Evolutionary conservation across 2,888 invertebrate species (phyloP).

Genomic region (Lithophane socia): DNA sequence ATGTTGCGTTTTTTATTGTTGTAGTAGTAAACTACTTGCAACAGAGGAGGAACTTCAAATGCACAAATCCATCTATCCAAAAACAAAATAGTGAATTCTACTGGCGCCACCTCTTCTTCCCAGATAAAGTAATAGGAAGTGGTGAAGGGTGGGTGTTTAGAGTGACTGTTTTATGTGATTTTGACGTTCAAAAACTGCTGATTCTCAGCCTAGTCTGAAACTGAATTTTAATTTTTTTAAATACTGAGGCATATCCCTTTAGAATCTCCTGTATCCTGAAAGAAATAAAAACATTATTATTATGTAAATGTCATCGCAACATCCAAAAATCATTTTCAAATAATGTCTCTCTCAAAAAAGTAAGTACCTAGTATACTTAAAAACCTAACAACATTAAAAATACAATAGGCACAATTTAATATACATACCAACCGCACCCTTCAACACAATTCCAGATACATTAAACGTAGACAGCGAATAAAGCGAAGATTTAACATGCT

Average conservation of each 20-base stretch:
- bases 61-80: neutral
- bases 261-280: neutral
- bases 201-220: neutral
- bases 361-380: neutral
- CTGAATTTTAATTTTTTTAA: too few species aligned
- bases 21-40: neutral
- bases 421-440: conserved; percentile 3
- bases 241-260: neutral
- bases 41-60: neutral
- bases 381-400: neutral
- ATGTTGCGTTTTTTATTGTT: neutral
- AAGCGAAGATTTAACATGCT: conserved; percentile 53
- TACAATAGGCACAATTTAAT: conserved; percentile 29
- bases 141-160: neutral
- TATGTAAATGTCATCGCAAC: neutral
- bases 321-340: neutral
- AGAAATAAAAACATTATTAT: neutral
- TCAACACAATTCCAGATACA: conserved; percentile 35
- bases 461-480: conserved; percentile 47
- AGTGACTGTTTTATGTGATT: neutral
- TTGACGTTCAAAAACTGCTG: neutral
- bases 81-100: neutral
- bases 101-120: neutral
- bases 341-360: neutral
- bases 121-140: neutral